phyloP scores from a whole-genome alignment of 1,140 invertebrate species.

The Pseudoatta argentina region DNA sequence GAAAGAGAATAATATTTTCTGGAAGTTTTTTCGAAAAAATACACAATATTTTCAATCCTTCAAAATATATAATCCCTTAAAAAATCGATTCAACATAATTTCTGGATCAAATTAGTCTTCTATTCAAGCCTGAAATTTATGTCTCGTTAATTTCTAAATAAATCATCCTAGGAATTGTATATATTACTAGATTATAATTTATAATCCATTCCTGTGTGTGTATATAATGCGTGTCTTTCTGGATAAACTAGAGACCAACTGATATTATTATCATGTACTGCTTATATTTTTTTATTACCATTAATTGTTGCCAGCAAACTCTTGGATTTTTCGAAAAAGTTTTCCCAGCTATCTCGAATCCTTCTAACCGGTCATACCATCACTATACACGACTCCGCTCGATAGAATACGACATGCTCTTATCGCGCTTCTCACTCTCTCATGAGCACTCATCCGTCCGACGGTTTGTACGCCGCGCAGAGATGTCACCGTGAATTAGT shows the following conservation, averaged over 20 bases:
- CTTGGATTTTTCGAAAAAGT: not conserved
- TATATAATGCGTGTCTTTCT: not conserved
- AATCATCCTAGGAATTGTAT: not conserved
- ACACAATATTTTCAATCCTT: not conserved
- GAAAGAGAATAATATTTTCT: too few relatives aligned
- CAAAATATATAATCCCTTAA: not conserved
- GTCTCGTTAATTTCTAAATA: not conserved
- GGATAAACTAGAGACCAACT: not conserved
- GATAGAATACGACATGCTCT: conserved; percentile 5
- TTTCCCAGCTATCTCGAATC: not conserved
- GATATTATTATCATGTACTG: not conserved
- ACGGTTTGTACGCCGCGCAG: conserved; percentile 69
- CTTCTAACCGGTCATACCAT: not conserved
- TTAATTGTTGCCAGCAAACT: not conserved
- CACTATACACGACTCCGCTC: not conserved
- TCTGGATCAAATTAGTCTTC: not conserved
- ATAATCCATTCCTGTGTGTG: not conserved
- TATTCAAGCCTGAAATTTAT: not conserved
- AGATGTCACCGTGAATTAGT: conserved; percentile 80
- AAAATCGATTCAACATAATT: not conserved
- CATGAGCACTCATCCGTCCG: conserved; percentile 59
- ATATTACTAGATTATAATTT: not conserved
- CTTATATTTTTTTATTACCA: not conserved
- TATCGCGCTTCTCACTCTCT: conserved; percentile 44
- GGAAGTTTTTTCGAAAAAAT: not conserved